These are phyloP conservation scores for Turnix velox DNA, from an alignment of 2,113 vertebrate species.

Conservation along the genomic window DNA sequence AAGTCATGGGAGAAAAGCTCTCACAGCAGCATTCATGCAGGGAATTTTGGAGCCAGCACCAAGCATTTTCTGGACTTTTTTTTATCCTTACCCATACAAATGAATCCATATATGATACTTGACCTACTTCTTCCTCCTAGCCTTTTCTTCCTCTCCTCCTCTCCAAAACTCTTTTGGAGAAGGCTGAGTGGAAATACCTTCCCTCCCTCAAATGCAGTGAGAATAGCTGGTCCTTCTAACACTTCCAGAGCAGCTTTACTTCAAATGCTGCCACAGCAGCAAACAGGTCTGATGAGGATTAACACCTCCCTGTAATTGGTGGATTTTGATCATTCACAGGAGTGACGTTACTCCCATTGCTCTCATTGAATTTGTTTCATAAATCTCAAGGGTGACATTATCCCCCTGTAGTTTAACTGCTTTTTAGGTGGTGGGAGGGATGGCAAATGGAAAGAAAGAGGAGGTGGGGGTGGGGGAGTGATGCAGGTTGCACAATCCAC, in stretches of 20 bases:
- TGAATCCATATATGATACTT: background rate
- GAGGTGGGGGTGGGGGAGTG: too few relatives aligned
- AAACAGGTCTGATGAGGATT: slow-evolving; percentile 56
- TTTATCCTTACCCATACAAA: background rate
- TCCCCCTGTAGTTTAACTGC: slow-evolving; percentile 22
- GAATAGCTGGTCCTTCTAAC: slow-evolving; percentile 9
- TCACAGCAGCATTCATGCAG: background rate
- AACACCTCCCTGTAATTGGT: slow-evolving; percentile 61
- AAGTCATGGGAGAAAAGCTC: background rate
- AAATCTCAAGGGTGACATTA: slow-evolving; percentile 57
- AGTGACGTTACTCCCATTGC: slow-evolving; percentile 53
- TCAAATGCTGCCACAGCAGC: slow-evolving; percentile 37
- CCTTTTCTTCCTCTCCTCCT: background rate
- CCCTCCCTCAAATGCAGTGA: background rate
- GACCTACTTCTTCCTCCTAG: background rate
- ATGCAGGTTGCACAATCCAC: background rate
- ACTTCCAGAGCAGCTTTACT: slow-evolving; percentile 34
- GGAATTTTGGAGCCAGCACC: background rate
- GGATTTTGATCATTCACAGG: slow-evolving; percentile 52
- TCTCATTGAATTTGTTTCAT: slow-evolving; percentile 59
- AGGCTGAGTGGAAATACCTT: background rate
- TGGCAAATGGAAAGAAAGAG: background rate
- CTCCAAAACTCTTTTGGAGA: background rate
- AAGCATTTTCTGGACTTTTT: background rate
- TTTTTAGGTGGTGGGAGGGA: slow-evolving; percentile 44